A percentile compares a stretch with the other conserved stretches of the same genome.
Evolutionary conservation across 2,797 vertebrate genomes (phyloP).

Genomic region (Galago senegalensis): DNA sequence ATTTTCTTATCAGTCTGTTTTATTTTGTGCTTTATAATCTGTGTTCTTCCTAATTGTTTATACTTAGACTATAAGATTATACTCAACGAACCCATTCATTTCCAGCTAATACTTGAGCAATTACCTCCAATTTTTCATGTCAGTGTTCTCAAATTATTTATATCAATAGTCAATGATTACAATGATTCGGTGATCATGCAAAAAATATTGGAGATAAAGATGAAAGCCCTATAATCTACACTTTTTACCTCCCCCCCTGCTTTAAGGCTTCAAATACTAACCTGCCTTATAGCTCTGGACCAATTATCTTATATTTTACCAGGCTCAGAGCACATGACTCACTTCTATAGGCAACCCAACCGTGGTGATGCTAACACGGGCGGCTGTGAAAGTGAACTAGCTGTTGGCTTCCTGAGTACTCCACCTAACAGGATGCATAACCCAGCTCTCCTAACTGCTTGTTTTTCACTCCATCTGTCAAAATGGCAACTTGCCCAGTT

Average conservation of each 20-base stretch:
- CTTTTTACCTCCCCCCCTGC: not conserved
- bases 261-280: not conserved
- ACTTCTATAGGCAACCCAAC: not conserved
- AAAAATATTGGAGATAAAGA: not conserved
- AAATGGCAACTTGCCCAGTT: constrained; percentile 75
- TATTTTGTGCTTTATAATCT: not conserved
- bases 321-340: not conserved
- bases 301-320: not conserved
- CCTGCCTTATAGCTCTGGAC: constrained; percentile 35
- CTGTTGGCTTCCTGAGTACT: constrained; percentile 53
- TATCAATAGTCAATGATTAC: not conserved
- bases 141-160: not conserved
- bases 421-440: not conserved
- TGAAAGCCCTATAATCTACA: not conserved
- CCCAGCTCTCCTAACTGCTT: constrained; percentile 63
- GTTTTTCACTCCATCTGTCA: constrained; percentile 84
- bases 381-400: constrained; percentile 36
- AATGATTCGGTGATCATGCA: not conserved
- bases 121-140: not conserved
- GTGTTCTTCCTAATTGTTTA: not conserved
- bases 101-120: not conserved
- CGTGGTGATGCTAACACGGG: constrained; percentile 31
- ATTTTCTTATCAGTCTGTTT: not conserved
- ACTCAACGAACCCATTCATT: not conserved
- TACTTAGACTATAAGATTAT: not conserved